Conservation (phyloP, 2,797 vertebrate genomes). For the Harpagifer antarcticus region DNA sequence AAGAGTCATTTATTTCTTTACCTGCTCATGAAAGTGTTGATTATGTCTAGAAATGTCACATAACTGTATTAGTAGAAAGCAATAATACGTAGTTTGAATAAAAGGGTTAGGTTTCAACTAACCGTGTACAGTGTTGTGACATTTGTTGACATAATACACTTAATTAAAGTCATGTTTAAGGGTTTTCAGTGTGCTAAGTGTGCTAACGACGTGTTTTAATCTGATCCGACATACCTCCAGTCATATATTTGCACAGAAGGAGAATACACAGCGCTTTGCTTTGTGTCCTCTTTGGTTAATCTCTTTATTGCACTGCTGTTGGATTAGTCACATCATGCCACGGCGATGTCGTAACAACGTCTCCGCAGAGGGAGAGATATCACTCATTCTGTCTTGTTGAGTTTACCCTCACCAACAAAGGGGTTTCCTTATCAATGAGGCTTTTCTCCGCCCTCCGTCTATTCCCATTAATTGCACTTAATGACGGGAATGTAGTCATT, state of each 20-base stretch:
- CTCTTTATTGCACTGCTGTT: neutral
- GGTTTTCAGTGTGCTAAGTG: neutral
- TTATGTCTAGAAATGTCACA: too few relatives aligned
- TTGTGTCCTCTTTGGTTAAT: neutral
- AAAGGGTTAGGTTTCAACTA: too few relatives aligned
- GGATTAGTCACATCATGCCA: neutral
- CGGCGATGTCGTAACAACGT: neutral
- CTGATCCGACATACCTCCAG: neutral
- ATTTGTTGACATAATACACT: too few relatives aligned
- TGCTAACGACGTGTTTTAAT: neutral
- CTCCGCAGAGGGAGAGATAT: neutral
- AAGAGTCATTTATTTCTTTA: neutral
- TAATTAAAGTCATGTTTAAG: too few relatives aligned
- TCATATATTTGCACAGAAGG: neutral
- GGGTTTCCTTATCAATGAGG: too few relatives aligned
- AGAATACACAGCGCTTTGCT: neutral
- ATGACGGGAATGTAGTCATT: constrained; percentile 29
- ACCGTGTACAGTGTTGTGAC: too few relatives aligned
- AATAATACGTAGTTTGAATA: too few relatives aligned
- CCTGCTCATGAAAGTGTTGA: neutral
- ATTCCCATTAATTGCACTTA: constrained; percentile 49
- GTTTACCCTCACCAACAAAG: neutral
- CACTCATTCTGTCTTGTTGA: neutral
- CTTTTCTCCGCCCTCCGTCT: constrained; percentile 22
- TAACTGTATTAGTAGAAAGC: too few relatives aligned